Evolutionary conservation across 2,888 invertebrate species (phyloP).

Genomic region (Melikaiella ostensackeni): DNA sequence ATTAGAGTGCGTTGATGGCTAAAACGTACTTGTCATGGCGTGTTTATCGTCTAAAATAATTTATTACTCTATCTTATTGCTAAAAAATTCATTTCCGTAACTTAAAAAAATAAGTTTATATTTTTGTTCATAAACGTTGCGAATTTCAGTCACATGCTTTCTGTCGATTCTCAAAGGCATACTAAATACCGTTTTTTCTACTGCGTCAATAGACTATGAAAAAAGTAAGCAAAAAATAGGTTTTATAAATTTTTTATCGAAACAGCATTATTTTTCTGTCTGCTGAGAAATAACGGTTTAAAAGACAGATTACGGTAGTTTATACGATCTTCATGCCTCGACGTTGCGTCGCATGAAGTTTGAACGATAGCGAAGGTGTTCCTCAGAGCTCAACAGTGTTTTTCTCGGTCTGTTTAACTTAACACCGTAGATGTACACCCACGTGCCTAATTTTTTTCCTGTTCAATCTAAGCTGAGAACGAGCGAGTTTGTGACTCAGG

Average conservation of each 20-base stretch:
- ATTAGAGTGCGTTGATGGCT: too few species aligned
- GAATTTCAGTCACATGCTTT: too few species aligned
- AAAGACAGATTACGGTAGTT: constrained; percentile 20
- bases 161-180: too few species aligned
- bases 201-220: too few species aligned
- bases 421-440: constrained; percentile 50
- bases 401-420: constrained; percentile 56
- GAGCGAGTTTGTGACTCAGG: constrained; percentile 44
- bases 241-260: neutral
- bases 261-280: neutral
- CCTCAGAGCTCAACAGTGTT: constrained; percentile 5
- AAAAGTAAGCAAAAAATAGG: too few species aligned
- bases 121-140: too few species aligned
- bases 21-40: too few species aligned
- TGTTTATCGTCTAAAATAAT: too few species aligned
- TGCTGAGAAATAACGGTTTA: neutral
- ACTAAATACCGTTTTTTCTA: too few species aligned
- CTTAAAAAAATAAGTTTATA: too few species aligned
- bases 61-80: too few species aligned
- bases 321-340: constrained; percentile 11
- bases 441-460: constrained; percentile 51
- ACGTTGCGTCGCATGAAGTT: constrained; percentile 23
- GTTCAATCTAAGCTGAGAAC: constrained; percentile 10
- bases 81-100: too few species aligned
- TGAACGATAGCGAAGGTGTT: constrained; percentile 16